phyloP scores from a whole-genome alignment of 2,888 invertebrate genomes.

The Diabrotica balteata region DNA sequence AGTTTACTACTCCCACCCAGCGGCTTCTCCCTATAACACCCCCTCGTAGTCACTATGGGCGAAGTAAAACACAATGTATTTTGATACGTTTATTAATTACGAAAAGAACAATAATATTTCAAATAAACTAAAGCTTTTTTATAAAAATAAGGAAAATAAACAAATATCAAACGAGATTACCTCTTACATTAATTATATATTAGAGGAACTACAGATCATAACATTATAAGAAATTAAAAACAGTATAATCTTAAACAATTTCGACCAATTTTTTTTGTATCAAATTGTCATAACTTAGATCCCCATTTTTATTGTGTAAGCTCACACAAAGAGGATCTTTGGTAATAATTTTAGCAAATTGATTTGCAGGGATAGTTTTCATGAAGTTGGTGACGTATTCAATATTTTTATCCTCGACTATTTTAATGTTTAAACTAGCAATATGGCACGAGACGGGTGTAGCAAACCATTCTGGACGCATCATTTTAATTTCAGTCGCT shows the following conservation, averaged over 20 bases:
- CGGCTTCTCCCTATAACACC: no score
- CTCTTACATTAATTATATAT: no score
- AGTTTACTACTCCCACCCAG: no score
- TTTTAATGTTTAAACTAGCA: conserved; percentile 59
- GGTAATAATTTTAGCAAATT: conserved; percentile 42
- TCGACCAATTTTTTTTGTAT: conserved; percentile 35
- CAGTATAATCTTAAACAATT: background rate
- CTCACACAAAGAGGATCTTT: conserved; percentile 46
- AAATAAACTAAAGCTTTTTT: no score
- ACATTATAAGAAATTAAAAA: background rate
- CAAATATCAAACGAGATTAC: no score
- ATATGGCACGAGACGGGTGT: conserved; percentile 65
- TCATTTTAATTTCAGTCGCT: conserved; percentile 61
- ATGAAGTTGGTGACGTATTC: conserved; percentile 40
- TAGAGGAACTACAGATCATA: no score
- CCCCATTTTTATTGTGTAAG: conserved; percentile 44
- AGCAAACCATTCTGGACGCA: conserved; percentile 61
- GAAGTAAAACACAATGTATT: no score
- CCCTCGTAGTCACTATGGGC: no score
- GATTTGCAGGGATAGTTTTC: conserved; percentile 39
- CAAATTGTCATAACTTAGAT: conserved; percentile 48
- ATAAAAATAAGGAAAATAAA: no score
- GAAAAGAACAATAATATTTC: no score
- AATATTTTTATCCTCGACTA: conserved; percentile 34
- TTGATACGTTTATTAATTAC: no score